Base-by-base conservation (phyloP, 2,797 vertebrate species). In the Triplophysa bombifrons region DNA sequence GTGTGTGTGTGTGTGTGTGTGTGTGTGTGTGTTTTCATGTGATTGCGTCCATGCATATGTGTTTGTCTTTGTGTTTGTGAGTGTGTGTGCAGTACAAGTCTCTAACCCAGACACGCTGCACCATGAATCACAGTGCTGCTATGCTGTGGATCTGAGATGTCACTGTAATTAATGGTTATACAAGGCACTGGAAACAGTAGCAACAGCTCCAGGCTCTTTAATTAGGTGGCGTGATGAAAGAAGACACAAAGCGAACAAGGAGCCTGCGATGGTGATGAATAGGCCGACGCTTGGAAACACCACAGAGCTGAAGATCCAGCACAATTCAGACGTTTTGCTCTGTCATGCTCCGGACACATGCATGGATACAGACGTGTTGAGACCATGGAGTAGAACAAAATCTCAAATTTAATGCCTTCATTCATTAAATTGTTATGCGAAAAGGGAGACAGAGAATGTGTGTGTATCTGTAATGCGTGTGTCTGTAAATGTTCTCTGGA, bases 161-260 rank as follows among this genome's bases (percentile, higher is more conserved):
- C 94, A 94, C 93, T 94, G 93, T 94, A 95, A 96, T 96, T 96
- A 96, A 95, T 94, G 94, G 95, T 94, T 95, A 95, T 94, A 93
- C 95, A 93, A 94, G 94, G 94, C 93, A 94, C 94, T 93, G 93
- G 94, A 93, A 95, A 95, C 94, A 94, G 93, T 94, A 92, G 94
- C 93, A 93, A 94, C 12, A 94, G 94, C 94, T 94, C 93, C 93
- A 92, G 93, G 94, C 94, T 93, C 93, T 94, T 95, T 96, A 96
- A 96, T 96, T 95, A 96, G 95, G 93, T 93, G 92, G 92, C 93
- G 94, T 94, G 94, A 94, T 94, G 94, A 95, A 95, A 93, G 94
- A 93, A 93, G 93, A 92, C 93, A 92, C 94, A 92, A 93, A 93
- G 94, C 93, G 94, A 94, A 94, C 94, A 94, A 94, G 93, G 94